Percentiles rank a stretch among this genome's conserved stretches.
phyloP scores from a whole-genome alignment of 2,888 invertebrate genomes.

The Sinopyrophorus schimmeli region DNA sequence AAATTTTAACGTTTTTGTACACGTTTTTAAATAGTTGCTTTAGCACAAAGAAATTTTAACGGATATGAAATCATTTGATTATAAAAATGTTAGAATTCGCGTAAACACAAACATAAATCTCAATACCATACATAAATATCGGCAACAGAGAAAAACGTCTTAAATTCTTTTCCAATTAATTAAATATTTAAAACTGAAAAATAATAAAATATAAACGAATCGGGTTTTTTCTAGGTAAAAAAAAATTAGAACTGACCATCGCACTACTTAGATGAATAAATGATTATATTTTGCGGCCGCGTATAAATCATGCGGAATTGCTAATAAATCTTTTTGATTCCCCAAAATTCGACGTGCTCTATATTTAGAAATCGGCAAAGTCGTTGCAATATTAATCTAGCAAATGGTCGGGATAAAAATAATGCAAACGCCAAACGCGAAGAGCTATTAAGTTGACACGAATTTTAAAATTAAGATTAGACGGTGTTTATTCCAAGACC shows the following conservation, averaged over 20 bases:
- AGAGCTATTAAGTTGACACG: slow-evolving; percentile 16
- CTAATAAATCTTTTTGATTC: slow-evolving; percentile 1
- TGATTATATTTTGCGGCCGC: slow-evolving; percentile 14
- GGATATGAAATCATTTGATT: no score
- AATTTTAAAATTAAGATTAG: slow-evolving; percentile 25
- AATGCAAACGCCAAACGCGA: neutral
- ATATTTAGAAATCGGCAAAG: slow-evolving; percentile 2
- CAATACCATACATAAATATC: no score
- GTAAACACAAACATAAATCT: no score
- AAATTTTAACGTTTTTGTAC: no score
- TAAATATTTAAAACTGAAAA: no score
- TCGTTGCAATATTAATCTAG: slow-evolving; percentile 8
- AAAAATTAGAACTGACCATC: slow-evolving; percentile 26
- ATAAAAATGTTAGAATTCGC: no score
- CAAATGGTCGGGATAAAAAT: slow-evolving; percentile 6
- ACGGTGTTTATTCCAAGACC: slow-evolving; percentile 26
- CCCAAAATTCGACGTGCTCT: slow-evolving; percentile 4
- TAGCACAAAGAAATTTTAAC: no score
- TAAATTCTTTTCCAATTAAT: no score
- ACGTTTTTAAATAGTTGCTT: no score
- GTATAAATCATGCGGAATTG: slow-evolving; percentile 8
- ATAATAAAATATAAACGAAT: no score
- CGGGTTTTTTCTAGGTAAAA: no score
- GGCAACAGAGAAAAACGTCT: no score
- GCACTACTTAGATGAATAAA: slow-evolving; percentile 10